phyloP scores from a whole-genome alignment of 2,888 invertebrate species.

The Pammene aurita region DNA sequence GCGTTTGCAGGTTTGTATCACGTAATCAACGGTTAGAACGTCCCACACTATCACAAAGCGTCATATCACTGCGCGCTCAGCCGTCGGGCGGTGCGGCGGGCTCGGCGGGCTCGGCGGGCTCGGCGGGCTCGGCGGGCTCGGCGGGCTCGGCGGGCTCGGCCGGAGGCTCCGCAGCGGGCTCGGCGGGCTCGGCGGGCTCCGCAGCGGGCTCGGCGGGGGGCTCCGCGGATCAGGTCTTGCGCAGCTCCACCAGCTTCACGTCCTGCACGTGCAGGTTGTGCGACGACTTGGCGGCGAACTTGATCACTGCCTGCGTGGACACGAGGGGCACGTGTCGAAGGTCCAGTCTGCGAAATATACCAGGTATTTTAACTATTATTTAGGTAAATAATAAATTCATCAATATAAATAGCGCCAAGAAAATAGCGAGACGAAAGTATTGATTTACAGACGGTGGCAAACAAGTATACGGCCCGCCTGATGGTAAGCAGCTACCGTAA shows the following conservation, averaged over 20 bases:
- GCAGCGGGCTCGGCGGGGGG: constrained; percentile 39
- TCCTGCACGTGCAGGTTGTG: constrained; percentile 91
- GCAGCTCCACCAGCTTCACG: constrained; percentile 88
- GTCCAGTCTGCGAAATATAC: constrained; percentile 83
- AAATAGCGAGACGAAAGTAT: too few relatives aligned
- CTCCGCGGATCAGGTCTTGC: constrained; percentile 75
- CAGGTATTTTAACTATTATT: background rate
- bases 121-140: too few relatives aligned
- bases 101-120: constrained; percentile 48
- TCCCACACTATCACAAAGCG: constrained; percentile 12
- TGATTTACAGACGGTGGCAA: too few relatives aligned
- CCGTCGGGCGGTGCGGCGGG: constrained; percentile 37
- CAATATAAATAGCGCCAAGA: too few relatives aligned
- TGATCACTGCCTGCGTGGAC: constrained; percentile 91
- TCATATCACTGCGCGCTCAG: constrained; percentile 44
- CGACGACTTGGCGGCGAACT: constrained; percentile 91
- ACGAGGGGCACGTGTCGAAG: constrained; percentile 91
- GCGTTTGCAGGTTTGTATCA: too few relatives aligned
- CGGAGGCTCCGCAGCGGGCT: too few relatives aligned
- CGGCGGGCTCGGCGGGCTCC: too few relatives aligned
- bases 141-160: too few relatives aligned
- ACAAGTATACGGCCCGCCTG: too few relatives aligned
- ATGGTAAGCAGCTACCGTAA: too few relatives aligned
- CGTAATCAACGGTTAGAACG: too few relatives aligned
- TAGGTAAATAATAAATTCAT: background rate